Percentiles rank a stretch among this genome's conserved stretches.
These are phyloP conservation scores for Gymnodraco acuticeps DNA, from an alignment of 2,797 vertebrate genomes.

Conservation along the genomic window DNA sequence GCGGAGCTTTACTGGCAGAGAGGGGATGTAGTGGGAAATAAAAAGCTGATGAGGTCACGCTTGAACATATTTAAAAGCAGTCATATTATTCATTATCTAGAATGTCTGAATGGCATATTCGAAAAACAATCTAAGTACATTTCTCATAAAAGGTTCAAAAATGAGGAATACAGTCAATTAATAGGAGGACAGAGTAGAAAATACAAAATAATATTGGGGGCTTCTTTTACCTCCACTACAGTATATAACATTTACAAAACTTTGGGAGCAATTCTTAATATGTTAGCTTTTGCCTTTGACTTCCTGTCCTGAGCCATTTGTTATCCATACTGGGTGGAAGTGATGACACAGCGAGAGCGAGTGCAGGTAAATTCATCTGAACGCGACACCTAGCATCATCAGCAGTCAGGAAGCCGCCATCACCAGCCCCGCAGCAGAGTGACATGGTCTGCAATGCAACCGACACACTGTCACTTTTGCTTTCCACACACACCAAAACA, in stretches of 20 bases:
- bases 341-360: constrained; percentile 26
- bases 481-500: constrained; percentile 18
- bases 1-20: neutral
- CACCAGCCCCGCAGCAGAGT: constrained; percentile 22
- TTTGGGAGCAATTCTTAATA: too few species aligned
- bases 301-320: neutral
- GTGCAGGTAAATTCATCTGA: constrained; percentile 35
- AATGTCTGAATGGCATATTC: neutral
- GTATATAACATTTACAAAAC: too few species aligned
- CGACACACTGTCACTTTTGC: constrained; percentile 46
- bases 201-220: too few species aligned
- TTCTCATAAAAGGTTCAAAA: neutral
- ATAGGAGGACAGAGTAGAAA: too few species aligned
- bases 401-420: constrained; percentile 11
- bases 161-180: neutral
- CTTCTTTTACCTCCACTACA: too few species aligned
- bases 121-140: neutral
- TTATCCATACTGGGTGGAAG: constrained; percentile 29
- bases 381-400: constrained; percentile 33
- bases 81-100: neutral
- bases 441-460: constrained; percentile 29
- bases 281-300: neutral
- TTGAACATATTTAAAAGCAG: neutral
- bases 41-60: neutral
- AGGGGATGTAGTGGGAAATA: constrained; percentile 5